These are phyloP conservation scores for Pseudolycoriella hygida DNA, from an alignment of 2,888 invertebrate genomes.

Conservation along the genomic window DNA sequence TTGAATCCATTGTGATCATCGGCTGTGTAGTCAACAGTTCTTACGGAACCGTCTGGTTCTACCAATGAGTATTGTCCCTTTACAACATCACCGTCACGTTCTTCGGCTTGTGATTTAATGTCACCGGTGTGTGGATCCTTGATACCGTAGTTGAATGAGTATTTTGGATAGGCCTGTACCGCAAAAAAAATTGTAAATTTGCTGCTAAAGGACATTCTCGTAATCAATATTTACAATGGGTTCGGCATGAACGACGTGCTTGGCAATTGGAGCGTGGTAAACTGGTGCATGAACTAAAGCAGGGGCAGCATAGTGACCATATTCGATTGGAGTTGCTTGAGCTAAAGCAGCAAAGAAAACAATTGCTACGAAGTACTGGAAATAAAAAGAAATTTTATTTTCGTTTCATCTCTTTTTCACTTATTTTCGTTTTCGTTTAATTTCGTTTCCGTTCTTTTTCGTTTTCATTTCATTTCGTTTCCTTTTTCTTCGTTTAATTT, in stretches of 20 bases:
- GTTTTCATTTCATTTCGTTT: too few species aligned
- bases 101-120: slow-evolving; percentile 49
- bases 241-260: slow-evolving; percentile 16
- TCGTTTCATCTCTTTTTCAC: slow-evolving; percentile 25
- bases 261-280: slow-evolving; percentile 15
- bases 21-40: slow-evolving; percentile 45
- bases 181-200: slow-evolving; percentile 4
- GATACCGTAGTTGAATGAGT: slow-evolving; percentile 50
- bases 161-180: slow-evolving; percentile 45
- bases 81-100: slow-evolving; percentile 52
- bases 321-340: slow-evolving; percentile 26
- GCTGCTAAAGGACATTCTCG: too few species aligned
- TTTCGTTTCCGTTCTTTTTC: too few species aligned
- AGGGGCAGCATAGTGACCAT: slow-evolving; percentile 25
- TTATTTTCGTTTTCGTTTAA: slow-evolving; percentile 11
- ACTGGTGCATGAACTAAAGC: slow-evolving; percentile 14
- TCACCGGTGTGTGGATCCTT: slow-evolving; percentile 56
- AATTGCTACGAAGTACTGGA: slow-evolving; percentile 27
- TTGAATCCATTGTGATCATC: slow-evolving; percentile 55
- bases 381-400: slow-evolving; percentile 12
- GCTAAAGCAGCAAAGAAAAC: slow-evolving; percentile 22
- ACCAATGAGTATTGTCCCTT: slow-evolving; percentile 43
- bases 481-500: too few species aligned
- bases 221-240: slow-evolving; percentile 22
- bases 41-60: slow-evolving; percentile 31